Conservation (phyloP, 1,140 invertebrate species). For the Myzus persicae region DNA sequence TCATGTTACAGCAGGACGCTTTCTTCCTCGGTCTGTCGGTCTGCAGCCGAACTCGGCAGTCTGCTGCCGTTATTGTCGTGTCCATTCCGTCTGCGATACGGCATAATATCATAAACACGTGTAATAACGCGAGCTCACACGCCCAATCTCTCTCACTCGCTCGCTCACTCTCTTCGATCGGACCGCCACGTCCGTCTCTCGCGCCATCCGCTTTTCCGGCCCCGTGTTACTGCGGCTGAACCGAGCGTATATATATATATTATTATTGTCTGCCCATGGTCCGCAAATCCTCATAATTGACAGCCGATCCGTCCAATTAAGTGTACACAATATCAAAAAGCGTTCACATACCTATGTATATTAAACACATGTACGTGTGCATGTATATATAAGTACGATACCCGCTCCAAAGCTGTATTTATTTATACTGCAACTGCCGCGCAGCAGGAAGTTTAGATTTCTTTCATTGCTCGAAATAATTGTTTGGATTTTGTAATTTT, state of each 20-base stretch:
- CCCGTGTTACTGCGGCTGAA: conserved; percentile 2
- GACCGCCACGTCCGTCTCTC: background rate
- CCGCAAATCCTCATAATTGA: conserved; percentile 40
- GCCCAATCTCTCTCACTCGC: background rate
- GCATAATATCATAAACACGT: background rate
- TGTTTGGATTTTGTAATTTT: background rate
- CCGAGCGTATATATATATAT: background rate
- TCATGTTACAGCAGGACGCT: background rate
- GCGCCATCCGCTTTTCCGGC: background rate
- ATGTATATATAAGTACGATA: no score
- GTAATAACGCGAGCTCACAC: no score
- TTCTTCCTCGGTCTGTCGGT: background rate
- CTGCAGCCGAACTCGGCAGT: background rate
- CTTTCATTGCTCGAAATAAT: conserved; percentile 52
- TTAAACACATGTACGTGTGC: no score
- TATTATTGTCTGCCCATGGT: background rate
- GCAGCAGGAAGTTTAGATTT: conserved; percentile 48
- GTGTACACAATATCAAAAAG: background rate
- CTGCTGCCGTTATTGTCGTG: background rate
- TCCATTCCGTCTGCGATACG: background rate
- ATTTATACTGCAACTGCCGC: background rate
- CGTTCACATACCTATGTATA: background rate
- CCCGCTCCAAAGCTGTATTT: background rate
- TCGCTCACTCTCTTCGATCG: background rate
- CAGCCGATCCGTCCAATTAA: conserved; percentile 33